Evolutionary conservation across 2,888 invertebrate species (phyloP).

Genomic region (Netelia fuscicornis): DNA sequence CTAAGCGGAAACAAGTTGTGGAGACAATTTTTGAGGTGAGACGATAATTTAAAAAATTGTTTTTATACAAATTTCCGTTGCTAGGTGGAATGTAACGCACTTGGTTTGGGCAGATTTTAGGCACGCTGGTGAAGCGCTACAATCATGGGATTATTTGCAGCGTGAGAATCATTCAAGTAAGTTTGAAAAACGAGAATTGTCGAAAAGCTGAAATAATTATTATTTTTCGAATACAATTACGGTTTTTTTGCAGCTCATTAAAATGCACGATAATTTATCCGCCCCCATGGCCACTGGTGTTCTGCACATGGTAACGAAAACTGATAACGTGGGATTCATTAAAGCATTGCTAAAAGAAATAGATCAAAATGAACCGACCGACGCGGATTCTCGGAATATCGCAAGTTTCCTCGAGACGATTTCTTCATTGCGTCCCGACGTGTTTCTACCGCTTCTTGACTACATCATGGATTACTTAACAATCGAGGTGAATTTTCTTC

Average conservation of each 20-base stretch:
- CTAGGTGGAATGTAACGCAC: background rate
- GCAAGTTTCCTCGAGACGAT: constrained; percentile 80
- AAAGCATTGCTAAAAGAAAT: constrained; percentile 91
- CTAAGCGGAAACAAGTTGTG: constrained; percentile 88
- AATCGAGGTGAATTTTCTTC: constrained; percentile 76
- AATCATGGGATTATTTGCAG: constrained; percentile 93
- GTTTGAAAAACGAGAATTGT: background rate
- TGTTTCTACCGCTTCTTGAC: constrained; percentile 79
- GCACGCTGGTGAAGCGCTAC: constrained; percentile 92
- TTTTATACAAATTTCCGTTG: background rate
- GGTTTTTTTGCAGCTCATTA: constrained; percentile 88
- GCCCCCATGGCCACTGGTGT: constrained; percentile 90
- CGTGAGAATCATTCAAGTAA: constrained; percentile 88
- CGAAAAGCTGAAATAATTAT: background rate
- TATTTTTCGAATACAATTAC: constrained; percentile 72
- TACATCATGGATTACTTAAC: constrained; percentile 78
- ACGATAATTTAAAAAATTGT: constrained; percentile 34
- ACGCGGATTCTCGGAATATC: constrained; percentile 84
- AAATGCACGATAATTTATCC: constrained; percentile 91
- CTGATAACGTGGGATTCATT: constrained; percentile 89
- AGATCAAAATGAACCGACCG: constrained; percentile 88
- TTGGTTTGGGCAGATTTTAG: constrained; percentile 89
- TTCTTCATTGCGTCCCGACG: constrained; percentile 72
- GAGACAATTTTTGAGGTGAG: constrained; percentile 87
- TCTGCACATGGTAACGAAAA: constrained; percentile 89